A percentile compares a stretch with the other conserved stretches of the same genome.
These are phyloP conservation scores for Yponomeuta cagnagella DNA, from an alignment of 2,888 invertebrate genomes.

Conservation along the genomic window DNA sequence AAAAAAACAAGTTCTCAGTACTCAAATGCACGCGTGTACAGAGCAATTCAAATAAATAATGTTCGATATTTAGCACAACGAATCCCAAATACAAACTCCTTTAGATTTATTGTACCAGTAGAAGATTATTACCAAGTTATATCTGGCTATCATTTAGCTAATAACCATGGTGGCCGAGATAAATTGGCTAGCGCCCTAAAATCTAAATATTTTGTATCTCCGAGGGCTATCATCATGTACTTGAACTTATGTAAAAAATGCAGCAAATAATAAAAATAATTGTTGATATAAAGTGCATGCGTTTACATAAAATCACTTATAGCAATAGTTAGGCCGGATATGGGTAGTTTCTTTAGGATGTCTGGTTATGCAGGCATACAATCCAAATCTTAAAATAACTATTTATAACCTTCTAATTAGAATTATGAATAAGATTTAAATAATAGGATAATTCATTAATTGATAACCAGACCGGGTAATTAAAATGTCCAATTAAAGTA, in stretches of 20 bases:
- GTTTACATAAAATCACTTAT: too few species aligned
- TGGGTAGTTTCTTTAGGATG: too few species aligned
- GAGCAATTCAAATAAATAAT: neutral
- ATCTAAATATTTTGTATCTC: neutral
- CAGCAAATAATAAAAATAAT: neutral
- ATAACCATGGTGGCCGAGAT: neutral
- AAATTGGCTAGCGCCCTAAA: neutral
- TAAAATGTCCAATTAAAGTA: too few species aligned
- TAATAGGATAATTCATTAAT: too few species aligned
- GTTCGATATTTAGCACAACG: neutral
- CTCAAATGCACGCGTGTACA: neutral
- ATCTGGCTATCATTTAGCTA: neutral
- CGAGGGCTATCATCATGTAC: neutral
- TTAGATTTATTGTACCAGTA: neutral
- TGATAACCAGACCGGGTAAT: too few species aligned
- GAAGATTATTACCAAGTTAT: neutral
- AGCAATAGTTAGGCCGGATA: too few species aligned
- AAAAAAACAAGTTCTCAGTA: neutral
- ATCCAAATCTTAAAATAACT: too few species aligned
- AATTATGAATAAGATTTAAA: too few species aligned
- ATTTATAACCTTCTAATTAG: too few species aligned
- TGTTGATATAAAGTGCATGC: neutral
- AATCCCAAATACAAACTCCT: neutral
- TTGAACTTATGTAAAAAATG: neutral
- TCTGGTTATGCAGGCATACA: too few species aligned